Evolutionary conservation across 1,140 invertebrate species (phyloP).

Genomic region (Papilio polytes): DNA sequence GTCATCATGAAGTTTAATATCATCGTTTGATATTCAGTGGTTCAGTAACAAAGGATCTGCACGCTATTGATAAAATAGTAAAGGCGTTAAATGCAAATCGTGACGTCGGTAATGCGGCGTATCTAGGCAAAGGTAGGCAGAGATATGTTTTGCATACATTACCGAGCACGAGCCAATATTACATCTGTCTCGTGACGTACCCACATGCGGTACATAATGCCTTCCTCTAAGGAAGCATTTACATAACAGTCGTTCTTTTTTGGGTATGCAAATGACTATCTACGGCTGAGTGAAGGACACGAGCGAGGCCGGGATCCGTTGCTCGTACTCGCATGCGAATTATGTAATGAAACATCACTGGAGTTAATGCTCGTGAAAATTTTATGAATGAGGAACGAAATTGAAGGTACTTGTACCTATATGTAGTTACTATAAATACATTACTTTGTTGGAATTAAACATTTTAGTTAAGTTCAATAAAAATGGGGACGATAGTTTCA

Average conservation of each 20-base stretch:
- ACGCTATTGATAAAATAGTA: constrained; percentile 37
- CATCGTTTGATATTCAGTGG: constrained; percentile 34
- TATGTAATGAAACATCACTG: constrained; percentile 8
- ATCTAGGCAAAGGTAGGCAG: constrained; percentile 39
- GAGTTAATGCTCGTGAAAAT: constrained; percentile 22
- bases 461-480: neutral
- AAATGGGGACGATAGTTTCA: neutral
- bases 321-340: constrained; percentile 15
- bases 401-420: too few relatives aligned
- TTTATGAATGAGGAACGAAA: constrained; percentile 4
- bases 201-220: constrained; percentile 46
- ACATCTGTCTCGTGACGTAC: constrained; percentile 49
- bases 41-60: constrained; percentile 35
- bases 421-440: too few relatives aligned
- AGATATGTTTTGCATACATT: constrained; percentile 54
- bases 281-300: constrained; percentile 42
- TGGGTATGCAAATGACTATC: constrained; percentile 53
- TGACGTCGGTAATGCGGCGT: constrained; percentile 42
- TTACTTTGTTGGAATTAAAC: neutral
- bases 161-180: constrained; percentile 50
- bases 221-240: constrained; percentile 47
- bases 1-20: constrained; percentile 27
- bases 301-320: constrained; percentile 10
- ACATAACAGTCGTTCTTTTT: constrained; percentile 51
- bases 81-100: constrained; percentile 47